Evolutionary conservation across 2,888 invertebrate species (phyloP).

Genomic region (Catonia carolina): DNA sequence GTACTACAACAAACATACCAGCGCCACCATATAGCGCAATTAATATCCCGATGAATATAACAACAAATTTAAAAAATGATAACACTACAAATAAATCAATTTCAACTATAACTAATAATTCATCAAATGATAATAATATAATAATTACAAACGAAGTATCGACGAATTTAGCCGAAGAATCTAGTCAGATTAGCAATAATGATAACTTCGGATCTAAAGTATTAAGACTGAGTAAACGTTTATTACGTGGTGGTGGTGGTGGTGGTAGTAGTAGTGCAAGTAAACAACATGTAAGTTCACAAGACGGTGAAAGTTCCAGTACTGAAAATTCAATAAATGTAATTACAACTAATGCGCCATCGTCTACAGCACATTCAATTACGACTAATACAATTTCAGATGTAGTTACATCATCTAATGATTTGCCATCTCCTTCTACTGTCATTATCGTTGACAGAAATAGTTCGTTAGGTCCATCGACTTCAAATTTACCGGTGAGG

Average conservation of each 20-base stretch:
- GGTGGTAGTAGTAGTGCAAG: no score
- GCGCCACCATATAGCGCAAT: background rate
- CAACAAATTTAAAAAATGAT: background rate
- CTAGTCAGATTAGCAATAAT: slow-evolving; percentile 1
- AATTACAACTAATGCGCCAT: no score
- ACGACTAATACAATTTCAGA: no score
- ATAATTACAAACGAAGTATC: background rate
- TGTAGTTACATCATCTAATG: no score
- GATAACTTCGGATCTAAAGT: slow-evolving; percentile 22
- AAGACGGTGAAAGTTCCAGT: no score
- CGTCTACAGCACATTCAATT: no score
- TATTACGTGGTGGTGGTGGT: slow-evolving; percentile 10
- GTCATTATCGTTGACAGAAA: no score
- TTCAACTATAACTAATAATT: background rate
- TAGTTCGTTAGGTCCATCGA: no score
- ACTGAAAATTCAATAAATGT: no score
- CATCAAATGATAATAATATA: background rate
- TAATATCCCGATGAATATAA: background rate
- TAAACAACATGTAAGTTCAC: no score
- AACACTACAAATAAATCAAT: background rate
- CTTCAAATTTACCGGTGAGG: no score
- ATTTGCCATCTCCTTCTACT: no score
- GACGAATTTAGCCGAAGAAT: background rate
- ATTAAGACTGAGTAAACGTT: slow-evolving; percentile 21
- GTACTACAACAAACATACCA: background rate